phyloP scores from a whole-genome alignment of 2,113 vertebrate species.

The Gallinago undulata region DNA sequence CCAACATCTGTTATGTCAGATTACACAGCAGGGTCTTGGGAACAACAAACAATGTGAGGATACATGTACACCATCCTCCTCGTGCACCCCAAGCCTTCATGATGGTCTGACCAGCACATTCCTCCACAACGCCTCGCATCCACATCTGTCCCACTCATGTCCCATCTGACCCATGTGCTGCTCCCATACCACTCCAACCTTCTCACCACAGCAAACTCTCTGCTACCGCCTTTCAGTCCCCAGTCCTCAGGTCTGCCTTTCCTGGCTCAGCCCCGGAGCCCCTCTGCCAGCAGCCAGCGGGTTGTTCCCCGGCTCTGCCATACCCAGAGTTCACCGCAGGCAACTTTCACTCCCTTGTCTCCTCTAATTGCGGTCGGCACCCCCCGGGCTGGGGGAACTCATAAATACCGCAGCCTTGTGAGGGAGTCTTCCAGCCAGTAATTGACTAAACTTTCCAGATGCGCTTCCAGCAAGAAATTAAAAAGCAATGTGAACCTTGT shows the following conservation, averaged over 20 bases:
- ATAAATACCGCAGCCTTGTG: slow-evolving; percentile 66
- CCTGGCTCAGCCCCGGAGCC: rapidly evolving
- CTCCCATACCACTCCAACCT: not conserved
- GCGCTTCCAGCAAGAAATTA: slow-evolving; percentile 78
- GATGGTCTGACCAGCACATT: not conserved
- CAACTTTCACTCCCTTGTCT: slow-evolving; percentile 51
- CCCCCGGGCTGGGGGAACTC: slow-evolving; percentile 29
- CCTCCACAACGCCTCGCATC: not conserved
- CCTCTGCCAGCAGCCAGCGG: rapidly evolving
- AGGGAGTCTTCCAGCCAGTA: slow-evolving; percentile 79
- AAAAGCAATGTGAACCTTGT: slow-evolving; percentile 74
- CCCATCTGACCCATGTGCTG: not conserved
- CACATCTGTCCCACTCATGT: not conserved
- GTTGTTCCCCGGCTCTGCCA: not conserved
- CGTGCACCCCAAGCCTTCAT: not conserved
- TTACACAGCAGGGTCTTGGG: not conserved
- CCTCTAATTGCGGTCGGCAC: slow-evolving; percentile 46
- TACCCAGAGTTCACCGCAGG: slow-evolving; percentile 33
- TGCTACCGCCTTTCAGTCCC: not conserved
- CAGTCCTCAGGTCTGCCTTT: not conserved
- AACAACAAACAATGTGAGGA: not conserved
- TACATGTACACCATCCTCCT: rapidly evolving
- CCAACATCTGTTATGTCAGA: not conserved
- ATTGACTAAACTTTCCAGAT: slow-evolving; percentile 80
- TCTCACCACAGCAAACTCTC: not conserved